Evolutionary conservation across 2,888 invertebrate genomes (phyloP), one percentile per base, ranked within the genome.

Genomic region (Meloe dianella): DNA sequence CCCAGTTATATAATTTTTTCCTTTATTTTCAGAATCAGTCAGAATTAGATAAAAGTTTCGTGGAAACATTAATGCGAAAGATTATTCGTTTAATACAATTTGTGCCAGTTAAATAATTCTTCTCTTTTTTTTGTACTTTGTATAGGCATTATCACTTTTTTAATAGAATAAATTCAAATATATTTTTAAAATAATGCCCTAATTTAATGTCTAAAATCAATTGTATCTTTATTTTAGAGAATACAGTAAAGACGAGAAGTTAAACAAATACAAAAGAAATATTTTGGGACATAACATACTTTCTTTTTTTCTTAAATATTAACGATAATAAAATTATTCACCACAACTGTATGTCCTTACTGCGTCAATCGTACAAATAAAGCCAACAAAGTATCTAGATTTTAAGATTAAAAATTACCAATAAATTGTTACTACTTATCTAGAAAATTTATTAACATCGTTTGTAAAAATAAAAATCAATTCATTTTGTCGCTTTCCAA

Each of bases 61-160:
- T 92, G 27, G 91, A 92, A 81, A 90, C 91, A 0, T 84, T 94
- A 9, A 82, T 94, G 61, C 89, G 93, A 72, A 90, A 94, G 80
- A 91, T 94, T 73, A 93, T 94, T 82, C 88, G 90, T 68, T 87
- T 93, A 77, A 87, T 94, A 71, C 94, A 94, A 83, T 94, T 93
- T 85, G 91, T 92, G 22, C 79, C 79, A 57, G 79, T 79, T 54
- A 78, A 79, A 71, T 79, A 68, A 75, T 61, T 30, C 30, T 35
- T 56, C n/a, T n/a, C n/a, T 32, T 61, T 30, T 32, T 57, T 57
- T 35, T 32, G 27, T 27, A 32, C 41, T 60, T 32, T 30, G 4
- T 60, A 10, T 59, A 60, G 38, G 57, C 32, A 57, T 57, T 32
- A 51, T 51, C 51, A 51, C 51, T 51, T 51, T 51, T 51, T 24